Evolutionary conservation across 1,140 invertebrate species (phyloP), one percentile per base, ranked within the genome.

Genomic region (Solenopsis fugax): DNA sequence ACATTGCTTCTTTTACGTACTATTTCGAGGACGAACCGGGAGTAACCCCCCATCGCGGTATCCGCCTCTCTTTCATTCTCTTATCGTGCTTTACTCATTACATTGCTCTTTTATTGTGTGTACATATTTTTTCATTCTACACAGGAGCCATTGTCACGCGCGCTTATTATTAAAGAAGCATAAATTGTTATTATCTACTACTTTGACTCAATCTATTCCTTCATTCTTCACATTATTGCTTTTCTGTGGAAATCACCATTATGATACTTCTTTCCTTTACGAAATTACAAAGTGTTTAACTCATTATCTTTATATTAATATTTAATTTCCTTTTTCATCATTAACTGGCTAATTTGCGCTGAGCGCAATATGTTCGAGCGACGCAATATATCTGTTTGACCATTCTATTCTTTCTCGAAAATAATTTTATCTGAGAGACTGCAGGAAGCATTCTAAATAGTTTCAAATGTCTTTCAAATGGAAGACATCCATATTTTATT

Each of bases 181-280:
- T 62, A 84, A 75, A 73, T 73, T 73, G 18, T 48, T 82, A 84
- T 75, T 75, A 73, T 41, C 41, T 58, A 34, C 62, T 60, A 64
- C 72, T 78, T 58, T 85, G 73, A 78, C 37, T 64, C 56, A 64
- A 77, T 78, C 29, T 65, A n/a, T 21, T 78, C 45, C 45, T 45
- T 54, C 60, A 78, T 56, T 78, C 58, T 85, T 85, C 48, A 52
- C 5, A 41, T 85, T 78, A 64, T 34, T 48, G 73, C 73, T 73
- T 62, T 54, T 73, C n/a, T 56, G 54, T 50, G 54, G 45, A 34
- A 67, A 50, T 84, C 54, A 48, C 21, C 29, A 18, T 84, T 73
- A 73, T 21, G 41, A 82, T 75, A 73, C 2, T 50, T 50, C 10
- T 75, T 48, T 60, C 16, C 24, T 72, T 84, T 34, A 18, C 13